Percentiles rank a stretch among this genome's conserved stretches.
Conservation (phyloP, 1,140 invertebrate species). For the Atta colombica region DNA sequence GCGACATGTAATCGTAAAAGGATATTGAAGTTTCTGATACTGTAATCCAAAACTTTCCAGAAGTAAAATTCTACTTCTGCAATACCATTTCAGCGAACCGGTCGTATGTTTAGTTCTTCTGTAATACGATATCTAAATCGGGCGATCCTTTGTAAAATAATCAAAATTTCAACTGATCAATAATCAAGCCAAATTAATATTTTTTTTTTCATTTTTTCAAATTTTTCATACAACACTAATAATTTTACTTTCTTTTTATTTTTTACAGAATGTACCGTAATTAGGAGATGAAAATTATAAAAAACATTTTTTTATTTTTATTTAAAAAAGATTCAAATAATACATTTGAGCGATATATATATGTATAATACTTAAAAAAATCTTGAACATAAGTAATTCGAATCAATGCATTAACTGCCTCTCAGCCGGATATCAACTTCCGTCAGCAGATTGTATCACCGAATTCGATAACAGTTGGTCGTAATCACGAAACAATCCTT, state of each 20-base stretch:
- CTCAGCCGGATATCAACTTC: not conserved
- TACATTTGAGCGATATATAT: not conserved
- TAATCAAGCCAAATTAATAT: not conserved
- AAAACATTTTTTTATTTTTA: not conserved
- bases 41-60: constrained; percentile 53
- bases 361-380: not conserved
- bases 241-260: not conserved
- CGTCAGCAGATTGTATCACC: constrained; percentile 29
- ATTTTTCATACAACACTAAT: not conserved
- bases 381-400: not conserved
- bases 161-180: not conserved
- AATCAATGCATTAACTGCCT: not conserved
- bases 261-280: too few relatives aligned
- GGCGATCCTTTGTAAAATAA: not conserved
- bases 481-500: constrained; percentile 64
- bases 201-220: not conserved
- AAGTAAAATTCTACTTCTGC: constrained; percentile 51
- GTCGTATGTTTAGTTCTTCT: constrained; percentile 28
- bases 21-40: constrained; percentile 61
- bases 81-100: not conserved
- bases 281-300: too few relatives aligned
- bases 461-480: constrained; percentile 28
- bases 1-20: constrained; percentile 62
- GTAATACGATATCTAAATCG: constrained; percentile 22
- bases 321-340: not conserved